Evolutionary conservation across 2,888 invertebrate genomes (phyloP), one percentile per base, ranked within the genome.

Genomic region (Sinodicranocentrus sp.): DNA sequence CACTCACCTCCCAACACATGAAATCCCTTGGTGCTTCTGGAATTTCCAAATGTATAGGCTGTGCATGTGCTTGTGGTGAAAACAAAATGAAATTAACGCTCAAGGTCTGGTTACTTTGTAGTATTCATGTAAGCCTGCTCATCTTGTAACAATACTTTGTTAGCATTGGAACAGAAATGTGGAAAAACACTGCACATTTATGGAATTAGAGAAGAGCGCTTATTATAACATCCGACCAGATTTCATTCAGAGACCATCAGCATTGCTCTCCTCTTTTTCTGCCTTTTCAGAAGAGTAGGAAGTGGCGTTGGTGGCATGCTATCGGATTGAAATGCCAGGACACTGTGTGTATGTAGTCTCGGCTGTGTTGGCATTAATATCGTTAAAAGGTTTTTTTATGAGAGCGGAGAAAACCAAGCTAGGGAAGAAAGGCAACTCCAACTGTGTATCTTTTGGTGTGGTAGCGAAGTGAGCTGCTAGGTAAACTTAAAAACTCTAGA

Each of bases 81-180:
- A 39, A 78, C 28, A 70, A 68, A 65, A 78, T 78, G 44, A 70
- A 70, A 78, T 70, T 78, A 61, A 57, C 57, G 68, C 68, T 68
- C 57, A 54, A 67, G 67, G 76, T 75, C 63, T 65, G 75, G 65
- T 67, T 43, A 68, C 25, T 2, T 39, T 25, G 15, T 65, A 6
- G 17, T 54, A 33, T 43, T 43, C 67, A 43, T 3, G 15, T 6
- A 33, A 3, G 3, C 33, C 10, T 3, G 33, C 33, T 6, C 10
- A 33, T 33, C 5, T 10, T n/a, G 10, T 33, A 33, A 33, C 33
- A 33, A 33, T 3, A 33, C 3, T 33, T 10, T 33, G 3, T 33
- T 33, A 6, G 33, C 5, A n/a, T 2, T 28, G n/a, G 8, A n/a
- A 13, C 48, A 28, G 25, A 61, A n/a, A 61, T 61, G 26, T n/a